phyloP scores from a whole-genome alignment of 1,140 invertebrate genomes.

The Drosophila sp. region DNA sequence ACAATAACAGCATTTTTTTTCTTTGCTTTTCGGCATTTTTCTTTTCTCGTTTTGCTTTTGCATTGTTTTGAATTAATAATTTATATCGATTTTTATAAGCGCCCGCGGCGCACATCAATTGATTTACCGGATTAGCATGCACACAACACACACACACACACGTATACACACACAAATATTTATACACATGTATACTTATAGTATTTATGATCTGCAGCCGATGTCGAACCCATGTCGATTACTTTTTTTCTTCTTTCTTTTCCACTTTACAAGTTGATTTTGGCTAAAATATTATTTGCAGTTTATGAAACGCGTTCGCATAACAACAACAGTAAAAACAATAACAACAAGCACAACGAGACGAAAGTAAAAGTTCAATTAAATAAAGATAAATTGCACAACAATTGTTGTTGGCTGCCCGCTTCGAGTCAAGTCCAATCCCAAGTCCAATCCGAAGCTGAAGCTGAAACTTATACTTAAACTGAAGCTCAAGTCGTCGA shows the following conservation, averaged over 20 bases:
- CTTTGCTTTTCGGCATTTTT: conserved; percentile 19
- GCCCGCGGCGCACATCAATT: conserved; percentile 79
- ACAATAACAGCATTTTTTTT: neutral
- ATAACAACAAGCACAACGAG: conserved; percentile 37
- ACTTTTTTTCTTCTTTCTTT: conserved; percentile 42
- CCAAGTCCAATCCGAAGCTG: conserved; percentile 9
- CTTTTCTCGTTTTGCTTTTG: conserved; percentile 30
- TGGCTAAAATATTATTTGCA: conserved; percentile 76
- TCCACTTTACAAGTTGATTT: conserved; percentile 58
- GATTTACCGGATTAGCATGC: conserved; percentile 81
- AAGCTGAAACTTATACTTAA: neutral
- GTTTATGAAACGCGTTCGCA: conserved; percentile 79
- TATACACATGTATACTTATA: conserved; percentile 11
- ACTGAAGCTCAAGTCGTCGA: neutral
- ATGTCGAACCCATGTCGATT: conserved; percentile 38
- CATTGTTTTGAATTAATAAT: conserved; percentile 83
- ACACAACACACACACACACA: conserved; percentile 31
- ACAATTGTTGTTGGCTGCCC: conserved; percentile 63
- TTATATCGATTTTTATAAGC: conserved; percentile 79
- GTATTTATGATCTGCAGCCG: conserved; percentile 38
- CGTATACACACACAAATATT: conserved; percentile 2
- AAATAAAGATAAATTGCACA: conserved; percentile 83
- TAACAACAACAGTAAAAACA: conserved; percentile 30
- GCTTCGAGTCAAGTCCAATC: conserved; percentile 31
- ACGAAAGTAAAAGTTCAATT: conserved; percentile 82